Evolutionary conservation across 1,140 invertebrate species (phyloP), one percentile per base, ranked within the genome.

Genomic region (Pseudobourletiella spinata): DNA sequence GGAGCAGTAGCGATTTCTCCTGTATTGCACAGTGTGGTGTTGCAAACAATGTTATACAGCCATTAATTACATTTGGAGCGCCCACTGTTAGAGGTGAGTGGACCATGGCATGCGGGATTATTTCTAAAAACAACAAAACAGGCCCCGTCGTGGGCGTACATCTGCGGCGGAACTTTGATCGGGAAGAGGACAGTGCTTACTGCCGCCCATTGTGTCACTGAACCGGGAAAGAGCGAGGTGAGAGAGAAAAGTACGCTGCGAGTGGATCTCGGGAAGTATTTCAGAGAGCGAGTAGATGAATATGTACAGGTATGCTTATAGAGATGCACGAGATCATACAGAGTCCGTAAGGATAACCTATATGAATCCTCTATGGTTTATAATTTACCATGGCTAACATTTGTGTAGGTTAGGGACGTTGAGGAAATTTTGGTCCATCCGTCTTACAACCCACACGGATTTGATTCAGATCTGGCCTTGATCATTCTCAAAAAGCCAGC

Each of bases 401-500:
- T n/a, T n/a, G n/a, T n/a, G n/a, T n/a, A n/a, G n/a, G n/a, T n/a
- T n/a, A n/a, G n/a, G n/a, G 42, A 54, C 20, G 61, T 68, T 2
- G 14, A 42, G 11, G 52, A 57, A 43, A 62, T 70, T 35, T 14
- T 60, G 22, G 30, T 59, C n/a, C 63, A 70, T 46, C 50, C 30
- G 30, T 52, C 44, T 16, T 70, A 68, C 64, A 64, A 61, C 22
- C 66, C 69, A n/a, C 62, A 57, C n/a, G 55, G 48, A 1, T 70
- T 58, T 24, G 69, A 70, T 29, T 63, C 61, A 11, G 69, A 70
- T 48, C 65, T 70, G 56, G 69, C 63, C 2, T 25, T 70, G 15
- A 46, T 70, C 14, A 59, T 63, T 2, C 51, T 70, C 14, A 60
- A 66, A 25, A 44, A 51, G 2, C 20, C 46, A 54, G 48, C 60